Evolutionary conservation across 2,113 vertebrate species (phyloP), one percentile per base, ranked within the genome.

Genomic region (Setophaga coronata): DNA sequence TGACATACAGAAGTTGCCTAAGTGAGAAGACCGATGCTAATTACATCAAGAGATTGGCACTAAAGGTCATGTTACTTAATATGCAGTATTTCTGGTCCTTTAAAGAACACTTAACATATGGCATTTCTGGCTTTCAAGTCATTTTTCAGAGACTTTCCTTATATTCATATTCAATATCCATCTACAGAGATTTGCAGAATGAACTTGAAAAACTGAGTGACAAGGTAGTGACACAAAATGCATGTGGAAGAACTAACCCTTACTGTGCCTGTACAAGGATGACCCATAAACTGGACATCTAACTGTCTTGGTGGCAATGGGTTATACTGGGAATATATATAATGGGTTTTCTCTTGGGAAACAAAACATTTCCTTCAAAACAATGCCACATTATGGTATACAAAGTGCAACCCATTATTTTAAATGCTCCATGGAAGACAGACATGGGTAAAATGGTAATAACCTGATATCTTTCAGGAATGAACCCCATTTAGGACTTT

Each of bases 11-110:
- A 86, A 91, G 66, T 77, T 61, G 45, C 7, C 1, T 56, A 92
- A 95, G 53, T 47, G 62, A 94, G 33, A 94, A 91, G 89, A 72
- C 45, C 3, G 0, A 76, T 65, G 74, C 26, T 84, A 93, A 96
- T 90, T 82, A 87, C 73, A 82, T 91, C 73, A 93, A 95, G 73
- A 94, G 78, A 84, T 3, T 87, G 74, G 42, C 64, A 77, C 10
- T 13, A 87, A 96, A 96, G 94, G 73, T 91, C 78, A 69, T 28
- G 25, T 65, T 79, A 90, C 62, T 93, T 89, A 89, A 91, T 79
- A 84, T 10, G 69, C 3, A 3, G 43, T 54, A 47, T 73, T 91
- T 87, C 24, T 47, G 45, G 56, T 54, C 82, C 81, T 91, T 85
- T 70, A 71, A 84, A 92, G 69, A 95, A 95, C 66, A 80, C 82